Evolutionary conservation across 1,140 invertebrate species (phyloP).

Genomic region (Araneus ventricosus): DNA sequence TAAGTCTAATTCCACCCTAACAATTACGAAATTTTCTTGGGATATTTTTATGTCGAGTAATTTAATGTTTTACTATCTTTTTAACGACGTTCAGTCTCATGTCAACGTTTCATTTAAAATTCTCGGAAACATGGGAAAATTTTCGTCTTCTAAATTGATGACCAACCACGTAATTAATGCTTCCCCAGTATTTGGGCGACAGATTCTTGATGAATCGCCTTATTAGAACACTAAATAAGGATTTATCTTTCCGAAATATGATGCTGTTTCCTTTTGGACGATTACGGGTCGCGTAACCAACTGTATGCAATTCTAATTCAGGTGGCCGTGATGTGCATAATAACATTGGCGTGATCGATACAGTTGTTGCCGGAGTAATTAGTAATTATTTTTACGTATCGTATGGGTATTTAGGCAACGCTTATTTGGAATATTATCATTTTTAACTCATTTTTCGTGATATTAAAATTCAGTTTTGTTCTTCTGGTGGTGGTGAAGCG

Average conservation of each 20-base stretch:
- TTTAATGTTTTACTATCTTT: neutral
- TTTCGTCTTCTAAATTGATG: neutral
- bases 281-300: neutral
- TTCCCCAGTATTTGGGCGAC: neutral
- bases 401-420: neutral
- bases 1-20: neutral
- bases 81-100: neutral
- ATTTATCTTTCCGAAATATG: slow-evolving; percentile 20
- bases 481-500: neutral
- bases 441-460: slow-evolving; percentile 27
- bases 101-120: neutral
- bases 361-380: neutral
- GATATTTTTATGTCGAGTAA: neutral
- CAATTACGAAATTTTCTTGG: neutral
- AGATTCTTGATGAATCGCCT: slow-evolving; percentile 19
- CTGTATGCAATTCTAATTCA: neutral
- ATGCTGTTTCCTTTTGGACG: neutral
- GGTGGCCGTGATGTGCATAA: slow-evolving; percentile 14
- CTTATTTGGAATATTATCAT: slow-evolving; percentile 12
- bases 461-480: neutral
- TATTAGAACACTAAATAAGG: slow-evolving; percentile 36
- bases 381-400: slow-evolving; percentile 7
- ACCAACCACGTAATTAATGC: slow-evolving; percentile 17
- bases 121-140: neutral
- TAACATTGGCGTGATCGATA: neutral